Evolutionary conservation across 2,888 invertebrate species (phyloP).

Genomic region (Scaeva pyrastri): DNA sequence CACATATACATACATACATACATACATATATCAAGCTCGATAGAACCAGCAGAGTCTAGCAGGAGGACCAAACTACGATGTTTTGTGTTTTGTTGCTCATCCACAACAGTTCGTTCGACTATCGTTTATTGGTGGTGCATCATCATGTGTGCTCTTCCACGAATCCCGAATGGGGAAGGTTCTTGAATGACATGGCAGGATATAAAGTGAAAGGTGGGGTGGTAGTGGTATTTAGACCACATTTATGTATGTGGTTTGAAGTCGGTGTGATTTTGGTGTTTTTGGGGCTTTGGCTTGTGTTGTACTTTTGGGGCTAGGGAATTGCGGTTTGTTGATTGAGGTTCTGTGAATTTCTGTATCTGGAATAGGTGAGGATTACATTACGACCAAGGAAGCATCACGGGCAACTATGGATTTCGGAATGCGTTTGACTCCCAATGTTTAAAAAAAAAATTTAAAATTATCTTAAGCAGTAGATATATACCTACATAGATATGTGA

Average conservation of each 20-base stretch:
- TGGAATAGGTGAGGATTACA: background rate
- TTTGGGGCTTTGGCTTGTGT: constrained; percentile 18
- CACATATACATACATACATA: no score
- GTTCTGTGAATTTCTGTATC: background rate
- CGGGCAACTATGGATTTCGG: background rate
- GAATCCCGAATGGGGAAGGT: background rate
- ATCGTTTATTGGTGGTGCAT: constrained; percentile 11
- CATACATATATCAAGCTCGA: constrained; percentile 8
- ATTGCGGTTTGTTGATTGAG: constrained; percentile 23
- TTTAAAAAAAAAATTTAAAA: no score
- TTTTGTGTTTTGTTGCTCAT: background rate
- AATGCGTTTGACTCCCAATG: background rate
- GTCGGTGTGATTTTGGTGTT: constrained; percentile 31
- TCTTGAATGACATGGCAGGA: background rate
- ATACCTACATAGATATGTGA: no score
- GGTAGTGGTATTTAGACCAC: constrained; percentile 5
- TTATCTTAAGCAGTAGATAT: no score
- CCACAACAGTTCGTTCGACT: constrained; percentile 10
- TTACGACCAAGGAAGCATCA: background rate
- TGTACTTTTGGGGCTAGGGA: constrained; percentile 26
- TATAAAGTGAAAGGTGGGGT: background rate
- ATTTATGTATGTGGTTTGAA: constrained; percentile 20
- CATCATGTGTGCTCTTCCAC: background rate
- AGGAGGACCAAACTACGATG: background rate
- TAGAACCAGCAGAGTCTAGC: background rate